phyloP scores from a whole-genome alignment of 2,888 invertebrate genomes.

The Trachelus iudaicus region DNA sequence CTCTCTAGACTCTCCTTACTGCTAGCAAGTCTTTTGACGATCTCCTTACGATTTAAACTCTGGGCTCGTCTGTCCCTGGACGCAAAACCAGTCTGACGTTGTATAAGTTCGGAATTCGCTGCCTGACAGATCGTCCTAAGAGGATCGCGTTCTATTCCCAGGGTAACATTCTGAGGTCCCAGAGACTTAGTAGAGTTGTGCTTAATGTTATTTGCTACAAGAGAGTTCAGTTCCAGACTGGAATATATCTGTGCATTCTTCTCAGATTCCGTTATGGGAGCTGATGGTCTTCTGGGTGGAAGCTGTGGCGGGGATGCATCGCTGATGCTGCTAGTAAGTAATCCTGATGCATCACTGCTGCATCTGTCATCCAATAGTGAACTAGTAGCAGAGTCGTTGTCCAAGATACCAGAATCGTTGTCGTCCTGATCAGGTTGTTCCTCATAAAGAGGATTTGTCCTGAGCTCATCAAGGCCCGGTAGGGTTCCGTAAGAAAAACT shows the following conservation, averaged over 20 bases:
- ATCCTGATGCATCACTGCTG: slow-evolving; percentile 50
- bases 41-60: slow-evolving; percentile 13
- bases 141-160: slow-evolving; percentile 35
- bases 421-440: slow-evolving; percentile 75
- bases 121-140: slow-evolving; percentile 28
- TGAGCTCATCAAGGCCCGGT: slow-evolving; percentile 78
- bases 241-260: slow-evolving; percentile 18
- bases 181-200: background rate
- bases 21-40: slow-evolving; percentile 4
- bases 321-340: slow-evolving; percentile 24
- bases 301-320: slow-evolving; percentile 49
- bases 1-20: slow-evolving; percentile 1
- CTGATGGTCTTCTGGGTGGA: slow-evolving; percentile 52
- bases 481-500: slow-evolving; percentile 82
- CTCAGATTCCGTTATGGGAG: slow-evolving; percentile 41
- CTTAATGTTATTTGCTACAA: background rate
- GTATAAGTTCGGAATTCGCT: slow-evolving; percentile 33
- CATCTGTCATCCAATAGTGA: slow-evolving; percentile 69
- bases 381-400: slow-evolving; percentile 78
- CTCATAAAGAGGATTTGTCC: slow-evolving; percentile 74
- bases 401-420: slow-evolving; percentile 80
- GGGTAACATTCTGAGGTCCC: slow-evolving; percentile 27
- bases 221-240: slow-evolving; percentile 11
- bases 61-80: slow-evolving; percentile 51
- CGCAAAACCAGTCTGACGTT: slow-evolving; percentile 45